These are phyloP conservation scores for Limnephilus auricula DNA, from an alignment of 2,888 invertebrate species.

Conservation along the genomic window DNA sequence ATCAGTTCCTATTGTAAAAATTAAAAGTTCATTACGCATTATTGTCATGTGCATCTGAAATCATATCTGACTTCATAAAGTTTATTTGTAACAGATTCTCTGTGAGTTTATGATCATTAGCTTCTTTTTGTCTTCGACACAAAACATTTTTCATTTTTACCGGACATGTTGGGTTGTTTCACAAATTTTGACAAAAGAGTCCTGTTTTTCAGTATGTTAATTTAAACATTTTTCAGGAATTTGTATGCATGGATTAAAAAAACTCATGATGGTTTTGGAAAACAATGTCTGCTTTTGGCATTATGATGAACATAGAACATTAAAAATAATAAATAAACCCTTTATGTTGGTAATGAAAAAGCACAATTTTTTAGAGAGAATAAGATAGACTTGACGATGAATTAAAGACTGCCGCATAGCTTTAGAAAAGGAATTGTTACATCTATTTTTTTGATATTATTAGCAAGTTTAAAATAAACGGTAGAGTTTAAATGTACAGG, in stretches of 20 bases:
- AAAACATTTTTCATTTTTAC: not conserved
- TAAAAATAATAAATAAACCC: not conserved
- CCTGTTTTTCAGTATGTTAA: not conserved
- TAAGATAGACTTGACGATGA: not conserved
- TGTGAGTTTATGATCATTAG: not conserved
- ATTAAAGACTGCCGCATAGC: not conserved
- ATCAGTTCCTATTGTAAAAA: too few species aligned
- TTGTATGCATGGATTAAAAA: not conserved
- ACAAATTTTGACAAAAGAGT: not conserved
- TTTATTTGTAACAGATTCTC: not conserved
- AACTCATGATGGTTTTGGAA: not conserved
- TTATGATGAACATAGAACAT: not conserved
- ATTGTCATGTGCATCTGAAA: too few species aligned
- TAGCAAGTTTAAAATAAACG: too few species aligned
- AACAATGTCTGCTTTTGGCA: not conserved
- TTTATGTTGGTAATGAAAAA: not conserved
- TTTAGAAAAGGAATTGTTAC: not conserved
- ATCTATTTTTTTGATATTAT: too few species aligned
- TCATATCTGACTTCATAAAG: not conserved
- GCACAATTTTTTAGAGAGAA: not conserved
- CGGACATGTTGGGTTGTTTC: not conserved
- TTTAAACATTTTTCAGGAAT: not conserved
- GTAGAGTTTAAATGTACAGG: too few species aligned
- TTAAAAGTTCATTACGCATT: too few species aligned
- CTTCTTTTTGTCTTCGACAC: not conserved